Base-by-base conservation (phyloP, 2,888 invertebrate species). In the Drosophila stalkeri region DNA sequence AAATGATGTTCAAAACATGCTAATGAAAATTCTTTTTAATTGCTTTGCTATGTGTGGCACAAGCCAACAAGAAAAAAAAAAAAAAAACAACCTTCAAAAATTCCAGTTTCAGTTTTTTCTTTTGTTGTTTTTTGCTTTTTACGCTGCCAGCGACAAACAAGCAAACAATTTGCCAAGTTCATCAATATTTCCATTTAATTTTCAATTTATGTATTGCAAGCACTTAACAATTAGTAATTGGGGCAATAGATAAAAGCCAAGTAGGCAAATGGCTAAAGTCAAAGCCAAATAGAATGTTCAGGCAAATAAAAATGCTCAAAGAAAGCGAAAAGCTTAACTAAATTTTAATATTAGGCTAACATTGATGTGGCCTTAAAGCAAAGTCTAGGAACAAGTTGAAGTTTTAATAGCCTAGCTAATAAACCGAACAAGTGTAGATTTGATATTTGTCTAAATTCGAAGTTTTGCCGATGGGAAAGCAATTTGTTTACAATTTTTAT, bases 11-110 rank as follows among this genome's bases (percentile, higher is more conserved):
- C 55, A 12, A 37, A 44, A 57, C 59, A 49, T 39, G 68, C 64
- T 64, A 73, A 61, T 78, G 62, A 74, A 77, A 81, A 77, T 76
- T 74, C 54, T 12, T 75, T 81, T 85, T 86, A 88, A 85, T 88
- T 85, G 79, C 75, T 64, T 75, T 71, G 68, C 51, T 55, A 64
- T 35, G 33, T 35, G 33, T 18, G 55, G 67, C 46, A 62, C 31
- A 52, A 51, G 65, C 41, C 55, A 56, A 65, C 27, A 52, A 60
- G 16, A 39, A 80, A 49, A 63, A 23, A 23, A 7, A 23, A 7
- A 14, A 23, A 46, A 23, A 3, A 27, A 72, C 65, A 82, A 84
- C 85, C 87, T 87, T 87, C 82, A 64, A 52, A 64, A 43, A 61
- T 14, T 71, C 44, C 52, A 59, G 43, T n/a, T 54, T 14, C 37